Conservation (phyloP, 2,113 vertebrate genomes). For the Campylomormyrus numenius region DNA sequence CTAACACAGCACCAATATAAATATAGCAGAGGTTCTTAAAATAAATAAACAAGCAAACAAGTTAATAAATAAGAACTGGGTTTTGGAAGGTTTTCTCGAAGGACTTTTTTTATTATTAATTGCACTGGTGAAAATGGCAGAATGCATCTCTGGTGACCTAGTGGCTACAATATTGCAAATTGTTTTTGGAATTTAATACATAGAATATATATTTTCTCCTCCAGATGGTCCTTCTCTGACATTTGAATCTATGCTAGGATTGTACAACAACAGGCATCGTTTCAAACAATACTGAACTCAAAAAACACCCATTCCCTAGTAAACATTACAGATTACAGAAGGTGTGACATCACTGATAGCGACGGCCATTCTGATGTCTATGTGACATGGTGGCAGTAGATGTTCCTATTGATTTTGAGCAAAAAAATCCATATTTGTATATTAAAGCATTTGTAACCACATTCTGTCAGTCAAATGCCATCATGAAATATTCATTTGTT, state of each 20-base stretch:
- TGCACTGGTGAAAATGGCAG: neutral
- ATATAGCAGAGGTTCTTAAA: neutral
- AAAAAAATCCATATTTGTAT: slow-evolving; percentile 5
- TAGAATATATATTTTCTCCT: neutral
- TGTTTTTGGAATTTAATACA: neutral
- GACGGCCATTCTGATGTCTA: neutral
- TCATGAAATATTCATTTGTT: slow-evolving; percentile 15
- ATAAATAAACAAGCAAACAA: neutral
- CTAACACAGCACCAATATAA: neutral
- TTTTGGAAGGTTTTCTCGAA: neutral
- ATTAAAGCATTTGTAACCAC: slow-evolving; percentile 9
- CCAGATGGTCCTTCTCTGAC: neutral
- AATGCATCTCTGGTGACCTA: neutral
- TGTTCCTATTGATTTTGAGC: neutral
- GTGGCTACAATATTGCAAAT: neutral
- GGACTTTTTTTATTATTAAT: neutral
- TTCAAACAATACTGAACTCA: neutral
- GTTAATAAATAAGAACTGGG: neutral
- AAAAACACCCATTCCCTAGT: neutral
- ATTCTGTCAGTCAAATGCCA: slow-evolving; percentile 15
- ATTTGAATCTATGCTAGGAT: neutral
- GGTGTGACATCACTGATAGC: neutral
- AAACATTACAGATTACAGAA: neutral
- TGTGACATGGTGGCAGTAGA: slow-evolving; percentile 7
- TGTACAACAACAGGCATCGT: neutral